These are phyloP conservation scores for Automeris io DNA, from an alignment of 2,888 invertebrate genomes.

Conservation along the genomic window DNA sequence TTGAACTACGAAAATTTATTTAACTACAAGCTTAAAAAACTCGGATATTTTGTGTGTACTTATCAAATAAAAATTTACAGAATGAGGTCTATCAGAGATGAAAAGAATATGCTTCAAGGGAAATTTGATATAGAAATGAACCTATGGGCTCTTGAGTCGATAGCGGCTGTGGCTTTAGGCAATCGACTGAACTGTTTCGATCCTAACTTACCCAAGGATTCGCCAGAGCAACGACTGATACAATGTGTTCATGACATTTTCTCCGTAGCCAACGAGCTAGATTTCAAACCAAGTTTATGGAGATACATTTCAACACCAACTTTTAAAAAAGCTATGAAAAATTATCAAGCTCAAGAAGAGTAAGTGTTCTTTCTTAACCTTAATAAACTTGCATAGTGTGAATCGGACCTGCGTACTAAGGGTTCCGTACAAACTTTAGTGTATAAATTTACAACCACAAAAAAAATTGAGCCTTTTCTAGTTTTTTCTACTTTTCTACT, in stretches of 20 bases:
- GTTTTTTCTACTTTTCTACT: too few species aligned
- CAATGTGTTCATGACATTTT: constrained; percentile 43
- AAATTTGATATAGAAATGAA: constrained; percentile 75
- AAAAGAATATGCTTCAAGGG: constrained; percentile 70
- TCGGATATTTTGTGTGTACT: not conserved
- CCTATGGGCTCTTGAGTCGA: constrained; percentile 80
- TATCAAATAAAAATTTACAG: constrained; percentile 40
- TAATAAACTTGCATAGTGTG: too few species aligned
- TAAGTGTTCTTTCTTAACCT: constrained; percentile 27
- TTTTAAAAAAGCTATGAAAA: constrained; percentile 44
- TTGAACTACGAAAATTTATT: not conserved
- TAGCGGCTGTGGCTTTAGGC: constrained; percentile 53
- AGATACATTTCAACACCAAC: constrained; percentile 36
- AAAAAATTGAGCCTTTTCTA: not conserved
- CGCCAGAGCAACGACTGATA: constrained; percentile 45
- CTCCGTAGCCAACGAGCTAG: constrained; percentile 29
- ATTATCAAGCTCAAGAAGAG: constrained; percentile 45
- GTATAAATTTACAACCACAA: not conserved
- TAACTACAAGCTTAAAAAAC: not conserved
- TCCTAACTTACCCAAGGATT: constrained; percentile 39
- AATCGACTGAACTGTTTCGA: constrained; percentile 51
- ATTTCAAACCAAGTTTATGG: constrained; percentile 49
- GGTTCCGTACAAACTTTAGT: too few species aligned
- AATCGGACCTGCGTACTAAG: too few species aligned
- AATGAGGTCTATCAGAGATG: constrained; percentile 66